Conservation (phyloP, 2,113 vertebrate genomes). For the Epinephelus lanceolatus region DNA sequence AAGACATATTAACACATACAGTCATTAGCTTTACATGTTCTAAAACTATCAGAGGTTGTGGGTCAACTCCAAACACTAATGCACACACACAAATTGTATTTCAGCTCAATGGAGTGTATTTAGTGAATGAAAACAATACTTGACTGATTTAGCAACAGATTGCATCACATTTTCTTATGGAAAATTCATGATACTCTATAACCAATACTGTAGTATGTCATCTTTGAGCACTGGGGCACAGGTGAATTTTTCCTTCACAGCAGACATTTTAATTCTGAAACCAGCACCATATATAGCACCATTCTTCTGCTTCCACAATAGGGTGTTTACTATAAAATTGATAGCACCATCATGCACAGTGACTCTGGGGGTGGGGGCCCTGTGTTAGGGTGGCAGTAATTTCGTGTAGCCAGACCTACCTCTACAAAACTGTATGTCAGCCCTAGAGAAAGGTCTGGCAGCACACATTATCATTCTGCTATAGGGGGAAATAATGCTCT, state of each 20-base stretch:
- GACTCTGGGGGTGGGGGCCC: too few species aligned
- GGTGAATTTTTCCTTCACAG: not conserved
- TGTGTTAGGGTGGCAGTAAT: too few species aligned
- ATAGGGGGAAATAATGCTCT: too few species aligned
- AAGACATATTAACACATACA: constrained; percentile 14
- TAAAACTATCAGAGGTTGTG: not conserved
- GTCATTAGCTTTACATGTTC: not conserved
- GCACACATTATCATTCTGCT: too few species aligned
- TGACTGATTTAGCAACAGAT: not conserved
- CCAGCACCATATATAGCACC: too few species aligned
- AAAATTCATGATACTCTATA: not conserved
- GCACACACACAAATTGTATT: not conserved
- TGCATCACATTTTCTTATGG: not conserved
- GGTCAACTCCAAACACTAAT: not conserved
- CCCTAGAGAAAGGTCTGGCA: too few species aligned
- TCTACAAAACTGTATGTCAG: too few species aligned
- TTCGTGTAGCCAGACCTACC: too few species aligned
- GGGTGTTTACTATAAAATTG: too few species aligned
- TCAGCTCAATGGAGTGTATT: not conserved
- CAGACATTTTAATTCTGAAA: not conserved
- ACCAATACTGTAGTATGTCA: not conserved
- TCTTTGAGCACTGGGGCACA: not conserved
- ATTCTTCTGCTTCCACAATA: too few species aligned
- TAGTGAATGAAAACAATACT: not conserved
- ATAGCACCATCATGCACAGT: too few species aligned